phyloP scores from a whole-genome alignment of 2,797 vertebrate genomes.

The Neomorphus geoffroyi region DNA sequence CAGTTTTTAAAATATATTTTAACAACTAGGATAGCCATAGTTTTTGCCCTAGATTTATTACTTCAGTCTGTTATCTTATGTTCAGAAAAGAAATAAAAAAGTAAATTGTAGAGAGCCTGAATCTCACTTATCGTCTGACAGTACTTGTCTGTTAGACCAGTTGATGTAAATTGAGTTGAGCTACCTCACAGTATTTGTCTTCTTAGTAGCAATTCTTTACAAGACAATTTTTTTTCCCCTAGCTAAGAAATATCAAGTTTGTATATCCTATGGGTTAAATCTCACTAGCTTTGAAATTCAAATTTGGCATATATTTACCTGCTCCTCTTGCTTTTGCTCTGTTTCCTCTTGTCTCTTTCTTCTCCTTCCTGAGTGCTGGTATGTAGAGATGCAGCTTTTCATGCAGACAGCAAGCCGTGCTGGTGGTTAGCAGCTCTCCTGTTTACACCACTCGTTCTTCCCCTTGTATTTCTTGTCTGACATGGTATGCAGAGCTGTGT shows the following conservation, averaged over 20 bases:
- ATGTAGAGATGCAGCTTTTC: background rate
- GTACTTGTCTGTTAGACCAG: background rate
- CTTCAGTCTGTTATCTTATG: background rate
- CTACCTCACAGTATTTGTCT: background rate
- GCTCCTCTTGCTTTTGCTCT: background rate
- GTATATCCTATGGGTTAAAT: background rate
- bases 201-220: background rate
- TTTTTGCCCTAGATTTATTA: background rate
- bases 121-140: background rate
- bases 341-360: background rate
- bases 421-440: background rate
- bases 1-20: background rate
- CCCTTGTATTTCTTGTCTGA: background rate
- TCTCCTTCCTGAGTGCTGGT: accelerated
- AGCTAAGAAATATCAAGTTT: background rate
- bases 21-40: background rate
- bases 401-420: background rate
- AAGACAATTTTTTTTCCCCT: background rate
- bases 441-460: accelerated
- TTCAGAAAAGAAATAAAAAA: background rate
- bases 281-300: background rate
- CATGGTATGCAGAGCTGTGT: background rate
- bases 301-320: background rate
- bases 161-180: background rate
- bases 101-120: background rate